phyloP scores from a whole-genome alignment of 1,140 invertebrate species.

The Leptopilina boulardi region DNA sequence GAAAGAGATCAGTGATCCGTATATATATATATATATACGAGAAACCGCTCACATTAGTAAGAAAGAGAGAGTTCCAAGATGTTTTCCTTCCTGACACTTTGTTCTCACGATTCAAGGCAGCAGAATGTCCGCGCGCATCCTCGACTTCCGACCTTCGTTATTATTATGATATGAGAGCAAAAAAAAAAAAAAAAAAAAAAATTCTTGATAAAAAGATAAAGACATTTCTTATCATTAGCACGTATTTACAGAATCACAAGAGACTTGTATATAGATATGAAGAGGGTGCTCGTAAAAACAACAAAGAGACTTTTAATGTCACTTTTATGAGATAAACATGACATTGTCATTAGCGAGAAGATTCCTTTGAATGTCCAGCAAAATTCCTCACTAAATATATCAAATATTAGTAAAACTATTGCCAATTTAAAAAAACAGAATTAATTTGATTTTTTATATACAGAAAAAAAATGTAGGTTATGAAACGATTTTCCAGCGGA shows the following conservation, averaged over 20 bases:
- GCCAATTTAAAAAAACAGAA: too few relatives aligned
- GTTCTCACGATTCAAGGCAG: slow-evolving; percentile 58
- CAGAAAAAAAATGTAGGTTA: too few relatives aligned
- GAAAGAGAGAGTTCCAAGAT: slow-evolving; percentile 48
- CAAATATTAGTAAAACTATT: too few relatives aligned
- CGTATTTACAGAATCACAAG: slow-evolving; percentile 4
- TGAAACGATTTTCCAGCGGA: too few relatives aligned
- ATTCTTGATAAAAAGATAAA: background rate
- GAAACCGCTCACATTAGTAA: slow-evolving; percentile 45
- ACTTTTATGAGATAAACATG: slow-evolving; percentile 20
- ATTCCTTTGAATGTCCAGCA: background rate
- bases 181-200: background rate
- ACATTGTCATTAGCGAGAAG: background rate
- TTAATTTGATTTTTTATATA: too few relatives aligned
- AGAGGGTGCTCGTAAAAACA: slow-evolving; percentile 15
- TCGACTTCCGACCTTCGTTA: slow-evolving; percentile 46
- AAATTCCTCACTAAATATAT: background rate
- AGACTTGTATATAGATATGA: background rate
- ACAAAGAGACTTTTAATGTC: slow-evolving; percentile 19
- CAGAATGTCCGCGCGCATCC: slow-evolving; percentile 31
- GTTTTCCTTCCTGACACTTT: slow-evolving; percentile 57
- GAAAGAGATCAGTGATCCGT: slow-evolving; percentile 46
- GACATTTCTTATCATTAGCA: slow-evolving; percentile 17
- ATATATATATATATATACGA: slow-evolving; percentile 44
- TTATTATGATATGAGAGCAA: slow-evolving; percentile 25